Evolutionary conservation across 2,797 vertebrate species (phyloP), one percentile per base, ranked within the genome.

Genomic region (Enteromius argenteus): DNA sequence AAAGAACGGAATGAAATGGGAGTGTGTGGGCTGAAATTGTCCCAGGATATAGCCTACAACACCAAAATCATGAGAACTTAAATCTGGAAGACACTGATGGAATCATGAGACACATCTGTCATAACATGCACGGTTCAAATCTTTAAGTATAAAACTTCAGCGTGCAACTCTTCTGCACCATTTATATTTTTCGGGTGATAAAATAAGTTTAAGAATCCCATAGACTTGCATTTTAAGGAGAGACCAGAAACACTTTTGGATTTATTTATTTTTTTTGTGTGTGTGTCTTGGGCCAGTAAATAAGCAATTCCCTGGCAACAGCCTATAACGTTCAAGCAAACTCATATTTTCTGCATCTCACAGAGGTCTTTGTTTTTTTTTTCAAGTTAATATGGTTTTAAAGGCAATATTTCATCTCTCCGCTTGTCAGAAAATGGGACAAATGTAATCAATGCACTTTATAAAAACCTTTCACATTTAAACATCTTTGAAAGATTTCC

Each of bases 21-120:
- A 79, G 51, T 84, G 87, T 86, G 79, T 82, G 76, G 86, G 85
- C 68, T 68, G 82, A 75, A 68, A 80, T 37, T 68, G 51, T 72
- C 72, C 77, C 79, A 78, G 67, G 51, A 81, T 85, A 35, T 69
- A 42, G 39, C 39, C 39, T 42, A 19, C 56, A 49, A 46, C 56
- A 64, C 80, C 39, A 51, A 66, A 74, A 74, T 76, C 37, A 58
- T 44, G 64, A 58, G 49, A 84, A 58, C 15, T 67, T 76, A 14
- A 35, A 83, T 17, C 60, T 77, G 46, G 21, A 58, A 78, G 72
- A 77, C 62, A 83, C 21, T 35, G 30, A 82, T 68, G 35, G 37
- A 58, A 42, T 75, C 81, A 49, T 49, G 13, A 62, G 71, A 75
- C 42, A 62, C 71, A 83, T 75, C 80, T 83, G 81, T 64, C 44